Base-by-base conservation (phyloP, 2,797 vertebrate genomes). In the Spizella passerina region DNA sequence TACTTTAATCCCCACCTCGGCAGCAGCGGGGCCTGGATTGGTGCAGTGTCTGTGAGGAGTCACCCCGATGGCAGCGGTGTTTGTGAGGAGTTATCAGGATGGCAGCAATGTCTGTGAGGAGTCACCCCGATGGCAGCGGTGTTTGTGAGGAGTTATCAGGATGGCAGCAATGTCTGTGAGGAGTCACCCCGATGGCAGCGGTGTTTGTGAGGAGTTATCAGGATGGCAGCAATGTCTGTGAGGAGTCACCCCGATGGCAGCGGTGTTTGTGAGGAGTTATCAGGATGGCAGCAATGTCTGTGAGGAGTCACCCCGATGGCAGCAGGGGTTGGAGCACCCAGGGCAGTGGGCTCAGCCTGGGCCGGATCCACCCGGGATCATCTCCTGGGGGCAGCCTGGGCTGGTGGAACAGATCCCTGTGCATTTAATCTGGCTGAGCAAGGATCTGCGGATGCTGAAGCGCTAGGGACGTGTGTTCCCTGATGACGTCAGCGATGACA, bases 371-470 rank as follows among this genome's bases (percentile, higher is more conserved):
- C 32, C 32, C 1, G 2, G 36, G 24, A 52, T 16, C 46, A 8
- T 7, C 24, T 12, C 39, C 46, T 3, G 1, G 9, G 14, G 14
- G 7, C 52, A 46, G 52, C 61, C 0, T 1, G 14, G 7, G 5
- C 32, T n/a, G 29, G 1, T 1, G 30, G 4, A 15, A 14, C 27
- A 8, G 9, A 19, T 2, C 52, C 14, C 26, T 0, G 7, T 0
- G 0, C 0, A 7, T 4, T n/a, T 8, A 9, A 17, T 2, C 38
- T 2, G 50, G 1, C 20, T 9, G 11, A 5, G 2, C 0, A 2
- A 27, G 30, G 14, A n/a, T 0, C 30, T 1, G 1, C 0, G 0
- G 29, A 2, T 8, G 50, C 61, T 38, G 75, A 7, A 15, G 27
- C 0, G 73, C 34, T 19, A 24, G 1, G 22, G 5, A 5, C 12